Conservation (phyloP, 2,797 vertebrate genomes). For the Sebastes itinus region DNA sequence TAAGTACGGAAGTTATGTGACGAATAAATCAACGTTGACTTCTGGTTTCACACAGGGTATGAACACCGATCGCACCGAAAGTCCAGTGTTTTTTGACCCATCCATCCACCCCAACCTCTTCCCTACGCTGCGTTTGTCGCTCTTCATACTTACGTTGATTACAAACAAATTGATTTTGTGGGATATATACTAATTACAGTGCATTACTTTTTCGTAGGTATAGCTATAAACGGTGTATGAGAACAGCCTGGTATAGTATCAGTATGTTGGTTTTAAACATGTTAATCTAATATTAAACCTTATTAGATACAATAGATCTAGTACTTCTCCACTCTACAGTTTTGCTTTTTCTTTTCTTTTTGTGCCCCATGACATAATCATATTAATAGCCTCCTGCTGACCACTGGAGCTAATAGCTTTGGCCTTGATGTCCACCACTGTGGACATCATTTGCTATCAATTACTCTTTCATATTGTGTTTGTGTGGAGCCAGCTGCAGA, state of each 20-base stretch:
- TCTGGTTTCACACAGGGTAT: too few species aligned
- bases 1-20: too few species aligned
- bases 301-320: neutral
- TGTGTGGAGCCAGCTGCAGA: neutral
- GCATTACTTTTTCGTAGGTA: too few species aligned
- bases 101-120: too few species aligned
- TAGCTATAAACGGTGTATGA: too few species aligned
- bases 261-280: neutral
- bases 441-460: constrained; percentile 9
- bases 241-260: neutral
- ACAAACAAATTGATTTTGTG: too few species aligned
- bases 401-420: constrained; percentile 36
- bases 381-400: constrained; percentile 30
- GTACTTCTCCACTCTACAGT: neutral
- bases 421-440: constrained; percentile 12
- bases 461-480: constrained; percentile 13
- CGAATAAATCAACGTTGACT: too few species aligned
- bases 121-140: too few species aligned
- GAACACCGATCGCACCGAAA: too few species aligned
- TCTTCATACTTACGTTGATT: too few species aligned
- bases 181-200: too few species aligned
- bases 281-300: neutral
- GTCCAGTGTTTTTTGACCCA: too few species aligned
- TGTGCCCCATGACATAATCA: constrained; percentile 13
- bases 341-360: neutral